Conservation (phyloP, 2,888 invertebrate species). For the Melanargia galathea region DNA sequence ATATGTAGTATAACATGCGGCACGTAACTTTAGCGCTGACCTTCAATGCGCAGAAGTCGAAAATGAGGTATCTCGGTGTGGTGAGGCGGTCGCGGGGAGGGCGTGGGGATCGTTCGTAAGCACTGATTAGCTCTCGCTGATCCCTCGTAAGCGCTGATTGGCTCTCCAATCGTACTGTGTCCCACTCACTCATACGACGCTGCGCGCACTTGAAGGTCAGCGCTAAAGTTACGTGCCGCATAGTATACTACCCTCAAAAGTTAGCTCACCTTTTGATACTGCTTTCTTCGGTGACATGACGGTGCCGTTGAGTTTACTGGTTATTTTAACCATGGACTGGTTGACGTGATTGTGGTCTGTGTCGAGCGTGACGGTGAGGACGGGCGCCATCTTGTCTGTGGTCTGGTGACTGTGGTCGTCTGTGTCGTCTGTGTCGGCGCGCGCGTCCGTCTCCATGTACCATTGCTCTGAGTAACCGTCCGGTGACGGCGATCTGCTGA, state of each 20-base stretch:
- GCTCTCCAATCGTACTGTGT: too few species aligned
- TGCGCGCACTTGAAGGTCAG: too few species aligned
- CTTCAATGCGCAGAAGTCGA: too few species aligned
- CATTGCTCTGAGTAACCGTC: conserved; percentile 53
- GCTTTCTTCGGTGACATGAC: conserved; percentile 59
- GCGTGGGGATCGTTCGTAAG: too few species aligned
- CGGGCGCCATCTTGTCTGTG: conserved; percentile 46
- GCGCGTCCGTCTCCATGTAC: conserved; percentile 70
- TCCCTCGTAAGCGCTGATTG: too few species aligned
- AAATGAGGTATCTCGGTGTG: too few species aligned
- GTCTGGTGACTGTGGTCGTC: conserved; percentile 47
- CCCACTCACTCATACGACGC: too few species aligned
- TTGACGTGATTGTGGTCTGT: conserved; percentile 36
- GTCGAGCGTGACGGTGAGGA: conserved; percentile 35
- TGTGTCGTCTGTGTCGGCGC: neutral
- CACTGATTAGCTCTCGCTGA: too few species aligned
- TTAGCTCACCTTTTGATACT: conserved; percentile 57
- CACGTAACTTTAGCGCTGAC: too few species aligned
- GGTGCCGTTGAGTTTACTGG: conserved; percentile 64
- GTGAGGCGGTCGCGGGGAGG: too few species aligned
- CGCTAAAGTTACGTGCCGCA: too few species aligned
- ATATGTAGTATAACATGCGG: too few species aligned
- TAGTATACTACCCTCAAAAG: neutral
- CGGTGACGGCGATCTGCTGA: conserved; percentile 67
- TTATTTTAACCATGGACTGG: conserved; percentile 52